These are phyloP conservation scores for Sebastes cheni DNA, from an alignment of 2,797 vertebrate species.

Conservation along the genomic window DNA sequence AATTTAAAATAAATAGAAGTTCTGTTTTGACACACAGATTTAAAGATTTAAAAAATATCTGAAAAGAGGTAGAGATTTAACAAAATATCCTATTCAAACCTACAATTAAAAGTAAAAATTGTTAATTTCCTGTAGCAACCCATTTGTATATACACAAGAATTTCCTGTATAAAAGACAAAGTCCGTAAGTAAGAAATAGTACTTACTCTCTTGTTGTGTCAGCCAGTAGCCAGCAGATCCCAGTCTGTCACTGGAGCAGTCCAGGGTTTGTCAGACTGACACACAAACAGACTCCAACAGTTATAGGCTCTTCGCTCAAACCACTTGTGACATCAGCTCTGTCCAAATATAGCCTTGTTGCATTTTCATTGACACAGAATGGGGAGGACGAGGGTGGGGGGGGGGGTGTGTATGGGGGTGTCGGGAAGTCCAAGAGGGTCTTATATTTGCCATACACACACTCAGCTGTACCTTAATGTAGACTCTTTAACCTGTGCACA, in stretches of 20 bases:
- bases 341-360: slow-evolving; percentile 83
- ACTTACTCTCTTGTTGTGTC: slow-evolving; percentile 67
- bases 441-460: slow-evolving; percentile 16
- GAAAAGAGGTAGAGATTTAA: not conserved
- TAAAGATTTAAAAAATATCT: not conserved
- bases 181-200: not conserved
- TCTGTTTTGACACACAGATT: not conserved
- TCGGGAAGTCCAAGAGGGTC: slow-evolving; percentile 6
- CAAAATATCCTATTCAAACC: not conserved
- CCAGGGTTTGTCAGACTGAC: slow-evolving; percentile 61
- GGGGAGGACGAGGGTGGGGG: not conserved
- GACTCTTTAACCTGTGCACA: slow-evolving; percentile 18
- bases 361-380: slow-evolving; percentile 67
- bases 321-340: slow-evolving; percentile 85
- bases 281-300: slow-evolving; percentile 67
- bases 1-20: not conserved
- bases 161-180: not conserved
- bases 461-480: not conserved
- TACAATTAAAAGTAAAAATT: not conserved
- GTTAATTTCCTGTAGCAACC: not conserved
- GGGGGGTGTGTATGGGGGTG: not conserved
- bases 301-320: slow-evolving; percentile 80
- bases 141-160: not conserved
- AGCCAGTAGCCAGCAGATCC: slow-evolving; percentile 53
- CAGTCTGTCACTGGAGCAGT: slow-evolving; percentile 53